Base-by-base conservation (phyloP, 2,113 vertebrate genomes). In the Andinoacara biseriatus region DNA sequence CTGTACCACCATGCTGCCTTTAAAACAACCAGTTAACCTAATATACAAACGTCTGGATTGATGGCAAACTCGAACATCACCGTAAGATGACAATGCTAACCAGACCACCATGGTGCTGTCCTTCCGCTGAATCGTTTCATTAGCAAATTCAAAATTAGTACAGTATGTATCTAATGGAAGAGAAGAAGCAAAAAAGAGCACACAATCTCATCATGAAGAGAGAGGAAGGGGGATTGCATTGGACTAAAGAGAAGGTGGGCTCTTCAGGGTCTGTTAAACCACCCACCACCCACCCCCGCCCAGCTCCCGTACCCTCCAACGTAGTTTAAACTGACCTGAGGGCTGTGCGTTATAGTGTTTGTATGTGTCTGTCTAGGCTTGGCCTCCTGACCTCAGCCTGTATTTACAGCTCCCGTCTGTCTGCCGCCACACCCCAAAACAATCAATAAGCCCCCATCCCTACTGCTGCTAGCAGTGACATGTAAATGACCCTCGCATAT, bases 401-500 rank as follows among this genome's bases (percentile, higher is more conserved):
- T 56, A 82, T 81, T 85, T 87, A 78, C 61, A 86, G 58, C 60
- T 75, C 77, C 77, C 76, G 83, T 85, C 79, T 86, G 76, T 89
- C 83, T 85, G 13, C 67, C 81, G 40, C 62, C 67, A 65, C 62
- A 46, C 58, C 80, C 76, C 74, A 58, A 49, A 87, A 77, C 80
- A 87, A 87, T 90, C 90, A 92, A 93, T 89, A 80, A 52, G 52
- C 20, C 58, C 17, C 26, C 18, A 46, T 38, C 49, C 33, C 31
- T 24, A 15, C 52, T 6, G 56, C 80, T 67, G 26, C 59, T 8
- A 74, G 87, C 88, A 84, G 7, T 82, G 82, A 89, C 84, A 93
- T 92, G 90, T 86, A 92, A 89, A 94, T 92, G 61, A 87, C 76
- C 80, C 74, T 63, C 5, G 78, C 86, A 90, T 92, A 79, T 90